Evolutionary conservation across 2,888 invertebrate genomes (phyloP), one percentile per base, ranked within the genome.

Genomic region (Nipponacmea schrenckii): DNA sequence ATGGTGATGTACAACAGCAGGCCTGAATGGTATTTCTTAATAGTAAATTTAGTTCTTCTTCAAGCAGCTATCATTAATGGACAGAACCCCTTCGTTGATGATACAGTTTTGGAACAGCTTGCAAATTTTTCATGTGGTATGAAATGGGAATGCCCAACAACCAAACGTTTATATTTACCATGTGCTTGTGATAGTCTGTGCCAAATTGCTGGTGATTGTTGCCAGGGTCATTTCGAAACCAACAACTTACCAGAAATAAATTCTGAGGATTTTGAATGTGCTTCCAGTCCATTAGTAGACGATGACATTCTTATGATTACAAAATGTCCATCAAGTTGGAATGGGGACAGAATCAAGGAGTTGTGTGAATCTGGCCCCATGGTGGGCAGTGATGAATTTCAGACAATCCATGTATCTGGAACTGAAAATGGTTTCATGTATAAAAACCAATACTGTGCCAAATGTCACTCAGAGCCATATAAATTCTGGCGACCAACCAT

Each of bases 381-480:
- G 24, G n/a, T 20, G 24, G 56, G 24, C 5, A 12, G 56, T 20
- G 56, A n/a, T 24, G 56, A 56, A 20, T 56, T 56, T 56, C 56
- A 56, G n/a, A 56, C 56, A 10, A 56, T 80, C 27, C 81, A 80
- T 2, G 84, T 84, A 50, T 71, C 74, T 14, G 78, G 80, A 2
- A 50, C 39, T 10, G n/a, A 27, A 5, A 46, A 72, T 67, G 65
- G 76, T 5, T 48, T 80, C 10, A 69, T 80, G 15, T 83, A 74
- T 67, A 78, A 70, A 48, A 83, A 83, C 64, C 70, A 77, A 68
- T 81, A 77, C 67, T 80, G 80, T 50, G 78, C 79, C 7, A 68
- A 72, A 12, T 80, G 80, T 65, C 77, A 79, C 50, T 24, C 20
- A 20, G 56, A 56, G 20, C 8, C 8, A 56, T 56, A 24, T 20